phyloP scores from a whole-genome alignment of 2,888 invertebrate species.

The Athetis lepigone region DNA sequence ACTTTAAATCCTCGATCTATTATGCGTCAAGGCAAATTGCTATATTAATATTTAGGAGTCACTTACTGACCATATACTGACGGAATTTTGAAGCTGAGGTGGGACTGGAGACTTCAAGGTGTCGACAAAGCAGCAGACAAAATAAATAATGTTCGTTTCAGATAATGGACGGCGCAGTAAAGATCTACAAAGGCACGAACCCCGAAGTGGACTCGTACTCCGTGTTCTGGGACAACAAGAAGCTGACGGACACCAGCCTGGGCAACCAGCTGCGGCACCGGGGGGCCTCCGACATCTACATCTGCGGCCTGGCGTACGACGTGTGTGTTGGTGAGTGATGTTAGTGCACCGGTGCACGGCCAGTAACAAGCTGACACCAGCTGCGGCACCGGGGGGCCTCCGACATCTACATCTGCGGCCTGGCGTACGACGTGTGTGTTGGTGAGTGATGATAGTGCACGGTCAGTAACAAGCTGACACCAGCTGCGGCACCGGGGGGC shows the following conservation, averaged over 20 bases:
- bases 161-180: constrained; percentile 94
- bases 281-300: constrained; percentile 97
- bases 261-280: constrained; percentile 94
- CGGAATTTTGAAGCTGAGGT: no score
- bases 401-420: constrained; percentile 98
- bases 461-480: constrained; percentile 98
- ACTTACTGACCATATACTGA: no score
- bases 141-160: no score
- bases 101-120: no score
- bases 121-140: no score
- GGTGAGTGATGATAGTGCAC: no score
- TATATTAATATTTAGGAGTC: no score
- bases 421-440: constrained; percentile 99
- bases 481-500: constrained; percentile 95
- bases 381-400: constrained; percentile 95
- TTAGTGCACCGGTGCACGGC: no score
- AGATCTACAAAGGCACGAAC: constrained; percentile 97
- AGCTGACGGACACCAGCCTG: constrained; percentile 96
- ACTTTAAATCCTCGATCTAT: no score
- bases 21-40: no score
- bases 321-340: constrained; percentile 94
- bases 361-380: constrained; percentile 97
- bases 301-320: constrained; percentile 98
- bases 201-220: constrained; percentile 99
- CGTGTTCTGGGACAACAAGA: constrained; percentile 99